These are phyloP conservation scores for Bovichtus diacanthus DNA, from an alignment of 2,797 vertebrate genomes.

Conservation along the genomic window DNA sequence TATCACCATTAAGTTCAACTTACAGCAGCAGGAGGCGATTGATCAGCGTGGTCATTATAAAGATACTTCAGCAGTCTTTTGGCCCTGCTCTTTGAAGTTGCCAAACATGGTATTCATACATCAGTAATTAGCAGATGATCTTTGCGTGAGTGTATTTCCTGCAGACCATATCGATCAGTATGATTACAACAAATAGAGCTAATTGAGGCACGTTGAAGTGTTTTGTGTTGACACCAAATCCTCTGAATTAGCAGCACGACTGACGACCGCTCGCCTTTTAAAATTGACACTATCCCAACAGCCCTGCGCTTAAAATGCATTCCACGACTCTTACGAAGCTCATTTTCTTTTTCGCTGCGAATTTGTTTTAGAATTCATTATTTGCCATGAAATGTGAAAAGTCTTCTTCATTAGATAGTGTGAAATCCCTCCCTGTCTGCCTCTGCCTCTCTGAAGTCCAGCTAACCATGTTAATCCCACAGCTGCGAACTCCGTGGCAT, in stretches of 20 bases:
- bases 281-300: conserved; percentile 65
- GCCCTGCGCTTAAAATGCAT: conserved; percentile 73
- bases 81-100: conserved; percentile 68
- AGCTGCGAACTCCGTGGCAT: conserved; percentile 64
- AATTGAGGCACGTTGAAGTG: conserved; percentile 36
- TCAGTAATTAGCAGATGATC: conserved; percentile 72
- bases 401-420: conserved; percentile 81
- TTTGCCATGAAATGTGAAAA: conserved; percentile 85
- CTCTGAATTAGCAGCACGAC: conserved; percentile 75
- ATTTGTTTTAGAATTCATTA: conserved; percentile 84
- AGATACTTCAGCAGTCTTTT: conserved; percentile 60
- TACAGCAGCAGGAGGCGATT: conserved; percentile 63
- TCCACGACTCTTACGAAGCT: conserved; percentile 66
- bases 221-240: conserved; percentile 53
- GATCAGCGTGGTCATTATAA: conserved; percentile 69
- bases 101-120: conserved; percentile 59
- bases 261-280: conserved; percentile 62
- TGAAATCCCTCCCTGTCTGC: conserved; percentile 79
- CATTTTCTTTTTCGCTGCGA: conserved; percentile 74
- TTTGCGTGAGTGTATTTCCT: conserved; percentile 73
- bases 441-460: conserved; percentile 79
- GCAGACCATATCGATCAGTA: conserved; percentile 72
- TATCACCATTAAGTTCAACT: conserved; percentile 75
- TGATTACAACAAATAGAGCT: conserved; percentile 66
- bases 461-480: conserved; percentile 78